Base-by-base conservation (phyloP, 2,113 vertebrate genomes). In the Eolophus roseicapilla region DNA sequence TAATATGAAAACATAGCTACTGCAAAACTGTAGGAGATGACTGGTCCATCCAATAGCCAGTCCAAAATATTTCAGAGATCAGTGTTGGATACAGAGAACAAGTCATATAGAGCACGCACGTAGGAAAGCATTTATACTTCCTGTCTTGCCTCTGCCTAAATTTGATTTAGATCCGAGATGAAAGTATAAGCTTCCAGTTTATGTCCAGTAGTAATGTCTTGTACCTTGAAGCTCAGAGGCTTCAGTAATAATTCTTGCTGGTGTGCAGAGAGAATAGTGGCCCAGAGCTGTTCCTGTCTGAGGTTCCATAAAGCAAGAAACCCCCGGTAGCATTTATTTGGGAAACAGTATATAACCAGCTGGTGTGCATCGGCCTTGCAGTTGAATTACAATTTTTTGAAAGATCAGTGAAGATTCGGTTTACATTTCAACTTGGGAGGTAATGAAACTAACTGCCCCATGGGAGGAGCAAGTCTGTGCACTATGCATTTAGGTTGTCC, bases 71-170 rank as follows among this genome's bases (percentile, higher is more conserved):
- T 94, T 91, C 57, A 84, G 69, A 33, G 21, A 20, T 74, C 68
- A 46, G 1, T 11, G 44, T n/a, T 16, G 59, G 37, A 55, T 19
- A 81, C 11, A 70, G 24, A 89, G 13, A 57, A 59, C 5, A 88
- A 90, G 77, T 5, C 8, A 3, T 19, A 65, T 17, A 65, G 5
- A 49, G 15, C 10, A 46, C 0, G 0, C 50, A 20, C 0, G 0
- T 24, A 59, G 43, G n/a, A 59, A 81, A 68, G 3, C 64, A 7
- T 74, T 41, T 74, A 2, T 17, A 37, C 15, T 44, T 27, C 19
- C 43, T 37, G 9, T 70, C 64, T 74, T 86, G 27, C 17, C 18
- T 70, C 24, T 49, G 25, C 14, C 37, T 83, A 81, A 70, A 81
- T 39, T 43, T 4, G 1, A 47, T 84, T 78, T 78, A 75, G 19